These are phyloP conservation scores for Jacana jacana DNA, from an alignment of 2,113 vertebrate species.

Conservation along the genomic window DNA sequence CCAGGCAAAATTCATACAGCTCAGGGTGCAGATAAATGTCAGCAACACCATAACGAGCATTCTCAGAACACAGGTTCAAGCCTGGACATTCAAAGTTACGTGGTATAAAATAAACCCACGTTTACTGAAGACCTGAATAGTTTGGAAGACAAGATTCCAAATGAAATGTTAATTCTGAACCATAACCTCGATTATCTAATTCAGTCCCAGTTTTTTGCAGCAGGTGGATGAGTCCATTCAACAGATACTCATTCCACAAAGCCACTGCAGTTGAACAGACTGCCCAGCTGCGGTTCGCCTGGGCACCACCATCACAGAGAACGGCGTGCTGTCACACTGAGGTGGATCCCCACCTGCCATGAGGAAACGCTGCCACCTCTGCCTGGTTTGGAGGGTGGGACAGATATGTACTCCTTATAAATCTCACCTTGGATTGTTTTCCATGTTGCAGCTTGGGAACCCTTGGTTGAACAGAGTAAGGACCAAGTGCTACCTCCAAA, in stretches of 20 bases:
- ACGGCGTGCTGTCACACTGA: fast-evolving
- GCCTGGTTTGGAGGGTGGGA: not conserved
- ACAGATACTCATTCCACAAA: fast-evolving
- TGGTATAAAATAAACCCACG: not conserved
- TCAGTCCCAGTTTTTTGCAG: not conserved
- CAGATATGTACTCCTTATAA: fast-evolving
- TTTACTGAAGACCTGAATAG: not conserved
- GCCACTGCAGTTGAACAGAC: not conserved
- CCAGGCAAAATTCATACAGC: not conserved
- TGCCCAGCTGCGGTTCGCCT: fast-evolving
- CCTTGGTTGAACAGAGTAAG: not conserved
- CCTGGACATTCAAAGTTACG: not conserved
- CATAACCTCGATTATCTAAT: fast-evolving
- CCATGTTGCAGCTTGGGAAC: not conserved
- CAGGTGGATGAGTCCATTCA: not conserved
- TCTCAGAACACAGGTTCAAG: not conserved
- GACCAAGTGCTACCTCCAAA: fast-evolving
- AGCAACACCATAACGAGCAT: not conserved
- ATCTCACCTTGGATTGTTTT: not conserved
- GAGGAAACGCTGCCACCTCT: not conserved
- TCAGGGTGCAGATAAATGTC: not conserved
- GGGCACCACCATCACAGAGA: fast-evolving
- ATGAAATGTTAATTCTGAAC: not conserved
- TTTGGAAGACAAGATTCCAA: not conserved
- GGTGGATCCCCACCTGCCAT: not conserved